Percentiles rank a stretch among this genome's conserved stretches.
Evolutionary conservation across 2,113 vertebrate species (phyloP).

Genomic region (Salvelinus sp.): DNA sequence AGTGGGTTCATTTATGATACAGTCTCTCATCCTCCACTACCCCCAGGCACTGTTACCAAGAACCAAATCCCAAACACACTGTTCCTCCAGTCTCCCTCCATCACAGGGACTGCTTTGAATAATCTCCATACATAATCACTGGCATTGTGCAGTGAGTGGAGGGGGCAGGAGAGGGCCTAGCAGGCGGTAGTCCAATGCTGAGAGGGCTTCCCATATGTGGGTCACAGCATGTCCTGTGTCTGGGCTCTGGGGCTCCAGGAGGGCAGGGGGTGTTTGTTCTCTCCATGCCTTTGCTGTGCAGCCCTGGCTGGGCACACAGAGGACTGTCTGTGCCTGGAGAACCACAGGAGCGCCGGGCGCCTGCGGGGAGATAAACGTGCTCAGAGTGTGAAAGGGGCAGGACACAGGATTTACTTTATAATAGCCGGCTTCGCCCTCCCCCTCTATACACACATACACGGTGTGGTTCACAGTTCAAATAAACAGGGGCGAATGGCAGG

Average conservation of each 20-base stretch:
- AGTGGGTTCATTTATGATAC: slow-evolving; percentile 52
- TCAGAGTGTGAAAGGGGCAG: slow-evolving; percentile 56
- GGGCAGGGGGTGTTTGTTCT: slow-evolving; percentile 44
- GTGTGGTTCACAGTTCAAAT: slow-evolving; percentile 74
- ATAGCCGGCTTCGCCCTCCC: slow-evolving; percentile 41
- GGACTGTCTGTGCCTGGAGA: slow-evolving; percentile 59
- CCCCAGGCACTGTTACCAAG: slow-evolving; percentile 34
- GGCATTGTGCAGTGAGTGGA: slow-evolving; percentile 15
- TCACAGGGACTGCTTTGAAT: slow-evolving; percentile 30
- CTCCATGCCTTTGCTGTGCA: slow-evolving; percentile 15
- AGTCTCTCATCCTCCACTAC: slow-evolving; percentile 29
- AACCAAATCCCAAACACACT: slow-evolving; percentile 44
- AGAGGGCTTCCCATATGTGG: slow-evolving; percentile 40
- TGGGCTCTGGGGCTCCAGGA: slow-evolving; percentile 33
- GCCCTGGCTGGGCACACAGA: slow-evolving; percentile 57
- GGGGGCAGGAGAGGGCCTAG: slow-evolving; percentile 8
- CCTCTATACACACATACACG: slow-evolving; percentile 37
- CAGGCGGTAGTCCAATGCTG: slow-evolving; percentile 4
- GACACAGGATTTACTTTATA: slow-evolving; percentile 63
- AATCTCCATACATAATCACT: slow-evolving; percentile 52
- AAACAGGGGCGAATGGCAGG: slow-evolving; percentile 60
- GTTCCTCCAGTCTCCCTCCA: slow-evolving; percentile 17
- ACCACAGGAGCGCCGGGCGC: slow-evolving; percentile 51
- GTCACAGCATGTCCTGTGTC: slow-evolving; percentile 60
- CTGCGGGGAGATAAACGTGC: slow-evolving; percentile 62